Evolutionary conservation across 30 jellyfish, hydroid and myxozoan genomes (phyloP), one percentile per base, ranked within the genome.

Genomic region (Chironex yamaguchii): DNA sequence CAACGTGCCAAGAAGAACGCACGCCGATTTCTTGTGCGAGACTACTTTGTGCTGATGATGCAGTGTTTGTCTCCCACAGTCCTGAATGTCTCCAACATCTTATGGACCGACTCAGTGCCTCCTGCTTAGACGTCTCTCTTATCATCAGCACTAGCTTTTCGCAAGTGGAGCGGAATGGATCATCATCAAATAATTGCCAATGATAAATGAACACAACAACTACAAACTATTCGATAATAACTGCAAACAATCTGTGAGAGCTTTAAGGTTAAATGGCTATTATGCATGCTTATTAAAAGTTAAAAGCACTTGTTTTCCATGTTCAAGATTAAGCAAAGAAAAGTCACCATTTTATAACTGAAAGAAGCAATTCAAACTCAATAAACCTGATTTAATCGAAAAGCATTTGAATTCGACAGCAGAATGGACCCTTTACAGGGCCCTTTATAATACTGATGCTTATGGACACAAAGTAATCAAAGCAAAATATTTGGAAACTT

Each of bases 361-460:
- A 63, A 66, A 66, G 28, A 66, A 66, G 67, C 58, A 4, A 22
- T 12, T 23, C 58, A 25, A 29, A 12, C 79, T 66, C 52, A 1
- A 65, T 48, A 75, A 75, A 75, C 88, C 49, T 52, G 52, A 49
- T 1, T 54, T 54, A 52, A 48, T 76, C 36, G 78, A 0, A 42
- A 75, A 48, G 77, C 88, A 75, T 75, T 58, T 0, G 81, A 26
- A 0, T 49, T 27, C 82, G 58, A 75, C n/a, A 34, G 28, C 84
- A 71, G 48, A 71, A 71, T 71, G 31, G 33, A 22, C 48, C 67
- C 84, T 71, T 9, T 71, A 23, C 85, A 36, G 17, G 42, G 76
- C 35, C 85, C 26, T 71, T n/a, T n/a, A n/a, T n/a, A n/a, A n/a
- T n/a, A n/a, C n/a, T n/a, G n/a, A n/a, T n/a, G n/a, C n/a, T n/a